phyloP scores from a whole-genome alignment of 2,888 invertebrate genomes.

The Gryllus longicercus region DNA sequence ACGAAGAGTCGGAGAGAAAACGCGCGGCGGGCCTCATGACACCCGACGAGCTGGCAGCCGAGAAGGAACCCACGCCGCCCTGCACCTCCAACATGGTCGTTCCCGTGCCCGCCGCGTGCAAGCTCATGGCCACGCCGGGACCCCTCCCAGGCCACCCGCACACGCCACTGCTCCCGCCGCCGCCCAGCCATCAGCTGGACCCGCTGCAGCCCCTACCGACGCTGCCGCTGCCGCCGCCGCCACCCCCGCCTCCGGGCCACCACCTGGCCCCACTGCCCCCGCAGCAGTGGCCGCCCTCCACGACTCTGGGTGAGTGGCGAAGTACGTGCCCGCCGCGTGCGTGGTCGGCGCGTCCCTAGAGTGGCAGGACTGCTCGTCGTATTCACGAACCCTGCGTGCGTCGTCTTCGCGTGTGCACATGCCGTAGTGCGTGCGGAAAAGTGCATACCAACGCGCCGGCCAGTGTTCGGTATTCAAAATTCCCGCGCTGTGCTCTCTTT shows the following conservation, averaged over 20 bases:
- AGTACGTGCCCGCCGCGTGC: background rate
- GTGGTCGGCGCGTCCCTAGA: too few relatives aligned
- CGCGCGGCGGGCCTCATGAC: background rate
- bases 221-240: background rate
- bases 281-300: background rate
- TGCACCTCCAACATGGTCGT: background rate
- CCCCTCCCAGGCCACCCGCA: background rate
- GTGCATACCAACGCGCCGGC: background rate
- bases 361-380: too few relatives aligned
- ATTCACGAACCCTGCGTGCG: too few relatives aligned
- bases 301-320: background rate
- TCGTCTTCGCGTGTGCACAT: too few relatives aligned
- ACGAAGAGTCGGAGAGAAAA: background rate
- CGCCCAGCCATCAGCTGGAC: background rate
- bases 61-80: background rate
- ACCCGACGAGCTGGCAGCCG: background rate
- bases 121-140: background rate
- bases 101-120: background rate
- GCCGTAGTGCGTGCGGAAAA: too few relatives aligned
- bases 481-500: background rate
- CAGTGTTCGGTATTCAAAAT: background rate
- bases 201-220: slow-evolving; percentile 5
- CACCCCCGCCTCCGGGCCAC: background rate
- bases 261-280: background rate
- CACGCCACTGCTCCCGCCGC: background rate